Evolutionary conservation across 2,888 invertebrate genomes (phyloP).

Genomic region (Nysson spinosus): DNA sequence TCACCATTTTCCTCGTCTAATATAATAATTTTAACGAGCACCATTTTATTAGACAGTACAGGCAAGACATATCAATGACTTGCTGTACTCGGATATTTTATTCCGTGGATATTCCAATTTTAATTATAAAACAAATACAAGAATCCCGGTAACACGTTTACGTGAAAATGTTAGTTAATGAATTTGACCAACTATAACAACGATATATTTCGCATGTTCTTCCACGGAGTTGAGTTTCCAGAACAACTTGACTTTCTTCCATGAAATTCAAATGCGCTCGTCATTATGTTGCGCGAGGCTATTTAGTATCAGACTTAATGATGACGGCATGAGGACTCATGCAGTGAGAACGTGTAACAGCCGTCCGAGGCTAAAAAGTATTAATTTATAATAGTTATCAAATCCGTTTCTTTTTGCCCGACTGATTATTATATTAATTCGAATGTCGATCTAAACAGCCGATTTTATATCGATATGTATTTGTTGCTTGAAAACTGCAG

Average conservation of each 20-base stretch:
- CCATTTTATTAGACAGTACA: no score
- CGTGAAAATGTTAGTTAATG: no score
- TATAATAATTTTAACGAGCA: no score
- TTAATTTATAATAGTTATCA: conserved; percentile 51
- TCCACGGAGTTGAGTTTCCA: neutral
- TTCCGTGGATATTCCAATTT: no score
- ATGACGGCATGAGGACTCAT: conserved; percentile 1
- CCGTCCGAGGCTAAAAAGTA: conserved; percentile 65
- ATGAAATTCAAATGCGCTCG: neutral
- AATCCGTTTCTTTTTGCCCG: conserved; percentile 11
- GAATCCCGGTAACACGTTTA: no score
- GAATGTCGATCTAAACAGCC: conserved; percentile 5
- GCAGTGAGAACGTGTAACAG: conserved; percentile 33
- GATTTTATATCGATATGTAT: conserved; percentile 7
- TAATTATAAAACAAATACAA: no score
- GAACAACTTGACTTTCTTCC: conserved; percentile 7
- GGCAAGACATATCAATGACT: no score
- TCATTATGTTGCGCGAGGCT: conserved; percentile 8
- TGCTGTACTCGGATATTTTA: no score
- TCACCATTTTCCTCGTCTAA: no score
- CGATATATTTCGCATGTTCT: neutral
- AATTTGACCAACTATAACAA: no score
- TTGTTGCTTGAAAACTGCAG: no score
- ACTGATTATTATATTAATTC: conserved; percentile 15
- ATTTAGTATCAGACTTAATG: neutral